Conservation (phyloP, 2,113 vertebrate species). For the Asarcornis scutulata region DNA sequence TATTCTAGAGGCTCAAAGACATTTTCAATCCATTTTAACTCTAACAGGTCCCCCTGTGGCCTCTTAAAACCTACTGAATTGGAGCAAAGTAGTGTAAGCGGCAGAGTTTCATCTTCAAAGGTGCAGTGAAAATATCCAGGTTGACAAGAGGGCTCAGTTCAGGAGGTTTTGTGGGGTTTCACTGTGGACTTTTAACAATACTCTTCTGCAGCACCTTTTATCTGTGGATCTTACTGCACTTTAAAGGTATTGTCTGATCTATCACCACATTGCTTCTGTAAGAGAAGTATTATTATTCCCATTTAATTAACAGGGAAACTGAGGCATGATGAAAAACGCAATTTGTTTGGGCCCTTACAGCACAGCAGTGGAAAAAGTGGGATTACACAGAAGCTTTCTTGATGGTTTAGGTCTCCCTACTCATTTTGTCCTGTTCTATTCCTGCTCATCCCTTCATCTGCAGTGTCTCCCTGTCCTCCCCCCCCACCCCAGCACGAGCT, state of each 20-base stretch:
- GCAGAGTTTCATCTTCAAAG: constrained; percentile 76
- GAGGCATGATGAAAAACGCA: constrained; percentile 9
- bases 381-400: neutral
- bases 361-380: neutral
- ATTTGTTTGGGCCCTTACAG: neutral
- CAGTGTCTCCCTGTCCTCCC: neutral
- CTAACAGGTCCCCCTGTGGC: constrained; percentile 71
- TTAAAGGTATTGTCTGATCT: constrained; percentile 33
- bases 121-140: constrained; percentile 66
- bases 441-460: neutral
- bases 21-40: constrained; percentile 75
- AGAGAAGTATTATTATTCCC: neutral
- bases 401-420: neutral
- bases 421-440: neutral
- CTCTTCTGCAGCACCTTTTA: constrained; percentile 19
- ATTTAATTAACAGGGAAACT: constrained; percentile 48
- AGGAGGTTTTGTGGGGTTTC: constrained; percentile 52
- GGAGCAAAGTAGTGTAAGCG: constrained; percentile 65
- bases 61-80: constrained; percentile 78
- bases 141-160: constrained; percentile 73
- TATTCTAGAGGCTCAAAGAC: constrained; percentile 76
- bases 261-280: neutral
- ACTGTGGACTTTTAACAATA: constrained; percentile 35
- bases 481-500: neutral
- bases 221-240: neutral